A percentile compares a stretch with the other conserved stretches of the same genome.
phyloP scores from a whole-genome alignment of 2,888 invertebrate genomes.

The Yponomeuta plumbellus region DNA sequence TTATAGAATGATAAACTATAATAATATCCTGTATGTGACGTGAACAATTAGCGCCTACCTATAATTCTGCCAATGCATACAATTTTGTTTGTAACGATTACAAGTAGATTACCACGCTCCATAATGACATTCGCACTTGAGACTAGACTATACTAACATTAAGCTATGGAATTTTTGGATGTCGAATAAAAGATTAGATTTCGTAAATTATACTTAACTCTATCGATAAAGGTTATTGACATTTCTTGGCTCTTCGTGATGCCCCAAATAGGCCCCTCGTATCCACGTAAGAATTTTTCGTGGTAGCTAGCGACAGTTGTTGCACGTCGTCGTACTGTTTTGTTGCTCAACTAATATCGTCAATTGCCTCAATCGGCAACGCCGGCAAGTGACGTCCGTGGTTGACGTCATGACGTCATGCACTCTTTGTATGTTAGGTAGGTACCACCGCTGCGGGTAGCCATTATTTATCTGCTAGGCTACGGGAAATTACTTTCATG shows the following conservation, averaged over 20 bases:
- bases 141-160: no score
- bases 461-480: not conserved
- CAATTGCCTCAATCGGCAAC: conserved; percentile 45
- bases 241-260: no score
- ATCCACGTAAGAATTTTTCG: no score
- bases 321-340: not conserved
- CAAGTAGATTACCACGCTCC: not conserved
- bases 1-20: not conserved
- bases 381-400: conserved; percentile 3
- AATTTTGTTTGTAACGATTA: not conserved
- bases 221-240: no score
- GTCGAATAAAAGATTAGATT: no score
- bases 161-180: no score
- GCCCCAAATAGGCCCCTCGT: no score
- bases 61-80: not conserved
- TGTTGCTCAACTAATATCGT: conserved; percentile 45
- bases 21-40: not conserved
- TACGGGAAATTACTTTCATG: not conserved
- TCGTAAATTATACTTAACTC: no score
- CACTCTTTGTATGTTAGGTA: conserved; percentile 47
- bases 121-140: not conserved
- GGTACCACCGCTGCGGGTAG: not conserved
- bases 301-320: not conserved
- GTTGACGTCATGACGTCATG: conserved; percentile 60
- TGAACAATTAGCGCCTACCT: not conserved